Evolutionary conservation across 2,797 vertebrate genomes (phyloP).

Genomic region (Aeoliscus strigatus): DNA sequence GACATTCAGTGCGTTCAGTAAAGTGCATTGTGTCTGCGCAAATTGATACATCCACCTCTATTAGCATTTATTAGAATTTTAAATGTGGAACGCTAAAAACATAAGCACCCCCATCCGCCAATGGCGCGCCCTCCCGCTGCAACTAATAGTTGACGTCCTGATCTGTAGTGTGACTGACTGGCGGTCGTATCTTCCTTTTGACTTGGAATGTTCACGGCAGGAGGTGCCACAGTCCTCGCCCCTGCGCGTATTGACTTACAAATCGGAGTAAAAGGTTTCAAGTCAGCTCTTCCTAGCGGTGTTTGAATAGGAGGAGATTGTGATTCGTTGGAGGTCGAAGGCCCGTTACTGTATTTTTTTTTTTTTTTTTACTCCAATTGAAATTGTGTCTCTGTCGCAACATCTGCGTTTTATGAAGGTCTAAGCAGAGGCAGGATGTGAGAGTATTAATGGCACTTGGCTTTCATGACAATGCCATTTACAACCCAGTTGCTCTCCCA

Average conservation of each 20-base stretch:
- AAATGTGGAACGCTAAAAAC: conserved; percentile 38
- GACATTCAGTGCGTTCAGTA: no score
- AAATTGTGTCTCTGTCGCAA: conserved; percentile 55
- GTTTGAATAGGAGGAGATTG: conserved; percentile 48
- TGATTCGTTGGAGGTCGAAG: conserved; percentile 64
- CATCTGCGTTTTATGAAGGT: conserved; percentile 77
- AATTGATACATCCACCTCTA: no score
- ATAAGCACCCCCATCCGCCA: conserved; percentile 33
- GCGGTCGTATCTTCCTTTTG: conserved; percentile 64
- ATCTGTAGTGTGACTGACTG: conserved; percentile 57
- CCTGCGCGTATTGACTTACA: no score
- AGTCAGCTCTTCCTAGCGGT: conserved; percentile 42
- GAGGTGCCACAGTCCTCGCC: conserved; percentile 47
- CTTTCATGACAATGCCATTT: conserved; percentile 75
- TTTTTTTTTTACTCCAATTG: conserved; percentile 41
- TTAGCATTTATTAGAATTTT: conserved; percentile 46
- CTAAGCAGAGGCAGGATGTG: conserved; percentile 68
- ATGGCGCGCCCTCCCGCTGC: conserved; percentile 52
- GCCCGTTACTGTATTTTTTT: conserved; percentile 42
- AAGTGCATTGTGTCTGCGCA: no score
- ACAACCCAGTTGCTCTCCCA: conserved; percentile 68
- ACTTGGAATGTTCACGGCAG: conserved; percentile 62
- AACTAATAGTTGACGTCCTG: conserved; percentile 69
- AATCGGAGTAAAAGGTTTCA: no score
- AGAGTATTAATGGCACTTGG: conserved; percentile 68